These are phyloP conservation scores for Sesamia nonagrioides DNA, from an alignment of 1,140 invertebrate species.

Conservation along the genomic window DNA sequence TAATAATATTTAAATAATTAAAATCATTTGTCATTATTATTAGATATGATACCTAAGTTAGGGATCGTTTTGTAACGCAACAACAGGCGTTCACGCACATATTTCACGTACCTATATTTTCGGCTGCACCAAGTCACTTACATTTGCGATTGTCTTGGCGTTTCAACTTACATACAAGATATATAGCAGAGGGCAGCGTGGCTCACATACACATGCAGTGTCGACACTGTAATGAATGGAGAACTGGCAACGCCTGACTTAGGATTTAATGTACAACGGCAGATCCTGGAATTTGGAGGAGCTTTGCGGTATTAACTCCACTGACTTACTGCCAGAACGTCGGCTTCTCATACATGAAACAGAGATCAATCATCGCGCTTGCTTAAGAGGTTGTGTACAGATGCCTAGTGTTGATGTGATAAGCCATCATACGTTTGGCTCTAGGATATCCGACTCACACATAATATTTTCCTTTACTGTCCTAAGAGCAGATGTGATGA, in stretches of 20 bases:
- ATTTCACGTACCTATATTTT: conserved; percentile 13
- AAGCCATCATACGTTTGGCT: too few species aligned
- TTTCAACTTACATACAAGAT: conserved; percentile 47
- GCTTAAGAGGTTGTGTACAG: too few species aligned
- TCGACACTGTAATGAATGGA: conserved; percentile 21
- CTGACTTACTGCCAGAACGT: neutral
- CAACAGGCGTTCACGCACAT: neutral
- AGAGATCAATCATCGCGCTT: too few species aligned
- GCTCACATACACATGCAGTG: conserved; percentile 20
- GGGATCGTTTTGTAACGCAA: too few species aligned
- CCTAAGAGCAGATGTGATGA: too few species aligned
- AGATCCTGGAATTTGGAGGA: neutral
- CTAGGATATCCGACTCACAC: too few species aligned
- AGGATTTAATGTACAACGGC: neutral
- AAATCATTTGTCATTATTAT: too few species aligned
- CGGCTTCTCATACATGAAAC: too few species aligned
- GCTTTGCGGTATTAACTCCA: neutral
- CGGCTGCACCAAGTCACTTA: conserved; percentile 23
- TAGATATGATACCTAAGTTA: too few species aligned
- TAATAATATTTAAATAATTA: too few species aligned
- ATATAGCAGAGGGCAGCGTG: conserved; percentile 28
- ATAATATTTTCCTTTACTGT: too few species aligned
- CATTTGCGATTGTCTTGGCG: conserved; percentile 50
- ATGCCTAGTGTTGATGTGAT: too few species aligned
- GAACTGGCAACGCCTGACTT: neutral